These are phyloP conservation scores for Zophobas atratus DNA, from an alignment of 1,140 invertebrate species.

Conservation along the genomic window DNA sequence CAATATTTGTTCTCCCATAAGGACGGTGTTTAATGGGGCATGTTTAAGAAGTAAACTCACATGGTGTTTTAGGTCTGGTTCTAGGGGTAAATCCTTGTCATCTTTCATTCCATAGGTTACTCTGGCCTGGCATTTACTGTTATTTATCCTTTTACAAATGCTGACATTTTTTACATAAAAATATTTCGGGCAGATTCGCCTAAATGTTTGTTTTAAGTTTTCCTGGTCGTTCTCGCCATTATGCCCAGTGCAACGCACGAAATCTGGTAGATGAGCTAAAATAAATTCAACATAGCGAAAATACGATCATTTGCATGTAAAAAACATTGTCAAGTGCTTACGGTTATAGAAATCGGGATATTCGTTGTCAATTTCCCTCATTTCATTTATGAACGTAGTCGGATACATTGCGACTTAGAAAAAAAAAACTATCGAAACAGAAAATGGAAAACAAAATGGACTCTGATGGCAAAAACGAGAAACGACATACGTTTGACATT, in stretches of 20 bases:
- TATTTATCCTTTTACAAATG: slow-evolving; percentile 11
- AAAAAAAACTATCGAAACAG: not conserved
- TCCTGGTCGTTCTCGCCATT: slow-evolving; percentile 9
- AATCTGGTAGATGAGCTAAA: slow-evolving; percentile 16
- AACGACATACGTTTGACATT: not conserved
- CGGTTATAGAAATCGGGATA: slow-evolving; percentile 31
- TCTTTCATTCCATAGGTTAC: slow-evolving; percentile 1
- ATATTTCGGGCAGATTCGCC: not conserved
- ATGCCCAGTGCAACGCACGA: not conserved
- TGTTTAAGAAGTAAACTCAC: slow-evolving; percentile 16
- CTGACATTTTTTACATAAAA: slow-evolving; percentile 18
- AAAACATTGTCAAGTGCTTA: slow-evolving; percentile 27
- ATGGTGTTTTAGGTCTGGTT: slow-evolving; percentile 7
- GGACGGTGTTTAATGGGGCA: slow-evolving; percentile 11
- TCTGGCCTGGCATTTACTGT: slow-evolving; percentile 1
- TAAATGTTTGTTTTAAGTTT: slow-evolving; percentile 29
- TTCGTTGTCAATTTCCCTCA: slow-evolving; percentile 11
- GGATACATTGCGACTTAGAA: not conserved
- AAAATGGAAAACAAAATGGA: slow-evolving; percentile 1
- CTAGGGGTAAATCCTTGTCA: slow-evolving; percentile 1
- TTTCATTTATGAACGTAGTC: not conserved
- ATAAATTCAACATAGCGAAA: slow-evolving; percentile 26
- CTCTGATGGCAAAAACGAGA: not conserved
- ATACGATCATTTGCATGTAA: slow-evolving; percentile 24
- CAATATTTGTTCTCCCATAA: slow-evolving; percentile 17